phyloP scores from a whole-genome alignment of 2,797 vertebrate genomes.

The Arremon aurantiirostris region DNA sequence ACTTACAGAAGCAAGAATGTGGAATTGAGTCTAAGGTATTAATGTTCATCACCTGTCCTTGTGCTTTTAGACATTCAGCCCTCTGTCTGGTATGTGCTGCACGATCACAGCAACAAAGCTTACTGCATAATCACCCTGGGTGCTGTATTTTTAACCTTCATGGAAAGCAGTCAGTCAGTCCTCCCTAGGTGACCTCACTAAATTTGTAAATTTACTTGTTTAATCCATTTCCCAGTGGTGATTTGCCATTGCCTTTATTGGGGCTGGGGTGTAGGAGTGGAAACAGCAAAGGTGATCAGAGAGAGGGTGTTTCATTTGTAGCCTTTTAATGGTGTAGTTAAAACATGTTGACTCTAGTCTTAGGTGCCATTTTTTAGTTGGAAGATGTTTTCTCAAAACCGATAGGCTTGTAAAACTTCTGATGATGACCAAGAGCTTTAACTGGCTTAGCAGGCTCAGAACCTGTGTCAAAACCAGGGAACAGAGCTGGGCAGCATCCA shows the following conservation, averaged over 20 bases:
- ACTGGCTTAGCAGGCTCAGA: neutral
- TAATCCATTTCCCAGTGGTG: neutral
- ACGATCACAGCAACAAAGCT: neutral
- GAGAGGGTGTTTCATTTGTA: neutral
- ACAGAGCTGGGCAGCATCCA: neutral
- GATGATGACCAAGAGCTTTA: neutral
- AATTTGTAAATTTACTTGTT: neutral
- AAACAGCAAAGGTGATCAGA: neutral
- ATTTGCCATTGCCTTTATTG: neutral
- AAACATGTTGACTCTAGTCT: neutral
- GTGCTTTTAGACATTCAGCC: neutral
- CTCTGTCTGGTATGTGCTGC: neutral
- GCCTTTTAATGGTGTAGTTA: neutral
- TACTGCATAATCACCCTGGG: neutral
- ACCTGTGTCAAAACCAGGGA: neutral
- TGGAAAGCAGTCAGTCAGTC: neutral
- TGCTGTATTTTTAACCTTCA: neutral
- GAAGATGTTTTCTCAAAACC: neutral
- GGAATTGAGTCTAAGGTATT: neutral
- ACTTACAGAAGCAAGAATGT: neutral
- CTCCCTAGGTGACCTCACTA: neutral
- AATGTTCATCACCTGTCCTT: neutral
- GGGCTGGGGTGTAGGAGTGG: too few relatives aligned
- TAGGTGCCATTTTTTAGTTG: neutral
- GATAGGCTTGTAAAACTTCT: neutral